Base-by-base conservation (phyloP, 1,140 invertebrate genomes). In the Laupala kohalensis region DNA sequence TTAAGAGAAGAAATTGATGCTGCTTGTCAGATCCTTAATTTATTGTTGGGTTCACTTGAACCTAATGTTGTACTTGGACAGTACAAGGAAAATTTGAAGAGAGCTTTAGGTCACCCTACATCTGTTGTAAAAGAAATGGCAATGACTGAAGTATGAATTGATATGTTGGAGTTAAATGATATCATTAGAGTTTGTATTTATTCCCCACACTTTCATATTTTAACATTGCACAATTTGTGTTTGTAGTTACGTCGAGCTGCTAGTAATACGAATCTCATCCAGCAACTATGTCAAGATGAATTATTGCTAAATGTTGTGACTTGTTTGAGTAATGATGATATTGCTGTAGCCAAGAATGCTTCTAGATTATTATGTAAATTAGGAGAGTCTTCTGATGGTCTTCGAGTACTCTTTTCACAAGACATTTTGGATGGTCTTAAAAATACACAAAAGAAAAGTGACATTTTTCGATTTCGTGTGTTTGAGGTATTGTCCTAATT, bases 321-420 rank as follows among this genome's bases (percentile, higher is more conserved):
- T 37, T 85, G 84, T 77, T 79, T 90, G 2, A 79, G 78, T 5
- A 85, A 89, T 74, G 79, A 84, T 6, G 83, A 88, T 77, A 75
- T 89, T 53, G 79, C 78, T 9, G 83, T 90, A n/a, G 86, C 86
- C 3, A 83, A 84, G 69, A 81, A 81, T 74, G 86, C 87, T 3
- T 81, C 86, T 70, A 75, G 81, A 6, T 81, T 89, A 69, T 80
- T 90, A 19, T 83, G 83, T 37, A 79, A 82, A 73, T 75, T 87
- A 25, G 85, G 84, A 26, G 74, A 74, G 37, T 77, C 78, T 64
- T 64, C 76, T 0, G 74, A 78, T 9, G 84, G 84, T 5, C 74
- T 86, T n/a, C 78, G 80, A 70, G 70, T 77, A 67, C 77, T 87
- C 37, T 83, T 81, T 73, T 83, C 82, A 74, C 77, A 78, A 25